Conservation (phyloP, 1,140 invertebrate species). For the Drosophila sechellia region DNA sequence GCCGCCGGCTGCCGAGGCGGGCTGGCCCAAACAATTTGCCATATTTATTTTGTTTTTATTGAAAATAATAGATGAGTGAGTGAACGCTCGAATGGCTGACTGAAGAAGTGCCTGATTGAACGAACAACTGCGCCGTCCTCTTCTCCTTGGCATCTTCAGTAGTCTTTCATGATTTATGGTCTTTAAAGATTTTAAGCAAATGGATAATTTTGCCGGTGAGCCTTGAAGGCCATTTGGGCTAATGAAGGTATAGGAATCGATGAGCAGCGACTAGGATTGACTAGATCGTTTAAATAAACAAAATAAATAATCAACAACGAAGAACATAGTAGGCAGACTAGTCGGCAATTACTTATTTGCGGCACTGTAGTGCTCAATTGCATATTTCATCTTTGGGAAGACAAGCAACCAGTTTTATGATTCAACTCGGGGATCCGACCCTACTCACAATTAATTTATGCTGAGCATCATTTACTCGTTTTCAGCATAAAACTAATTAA, state of each 20-base stretch:
- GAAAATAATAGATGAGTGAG: slow-evolving; percentile 42
- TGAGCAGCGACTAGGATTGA: not conserved
- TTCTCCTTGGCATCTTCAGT: slow-evolving; percentile 1
- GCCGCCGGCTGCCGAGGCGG: slow-evolving; percentile 35
- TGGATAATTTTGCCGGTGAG: slow-evolving; percentile 39
- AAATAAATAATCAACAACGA: slow-evolving; percentile 10
- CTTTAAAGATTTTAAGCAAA: slow-evolving; percentile 30
- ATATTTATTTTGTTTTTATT: slow-evolving; percentile 58
- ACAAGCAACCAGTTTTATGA: slow-evolving; percentile 41
- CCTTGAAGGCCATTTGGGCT: slow-evolving; percentile 45
- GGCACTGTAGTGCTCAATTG: slow-evolving; percentile 30
- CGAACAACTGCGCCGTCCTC: slow-evolving; percentile 14
- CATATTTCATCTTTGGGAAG: slow-evolving; percentile 13
- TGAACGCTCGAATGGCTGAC: slow-evolving; percentile 17
- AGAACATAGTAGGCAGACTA: not conserved
- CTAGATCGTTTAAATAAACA: slow-evolving; percentile 19
- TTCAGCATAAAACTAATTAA: slow-evolving; percentile 58
- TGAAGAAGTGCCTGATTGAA: slow-evolving; percentile 23
- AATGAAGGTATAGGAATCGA: slow-evolving; percentile 41
- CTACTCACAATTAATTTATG: slow-evolving; percentile 44
- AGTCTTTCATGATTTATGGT: slow-evolving; percentile 36
- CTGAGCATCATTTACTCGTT: slow-evolving; percentile 45
- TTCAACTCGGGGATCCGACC: slow-evolving; percentile 2
- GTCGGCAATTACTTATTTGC: slow-evolving; percentile 11
- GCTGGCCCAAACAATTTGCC: slow-evolving; percentile 45